Evolutionary conservation across 2,888 invertebrate species (phyloP), one percentile per base, ranked within the genome.

Genomic region (Dione juno): DNA sequence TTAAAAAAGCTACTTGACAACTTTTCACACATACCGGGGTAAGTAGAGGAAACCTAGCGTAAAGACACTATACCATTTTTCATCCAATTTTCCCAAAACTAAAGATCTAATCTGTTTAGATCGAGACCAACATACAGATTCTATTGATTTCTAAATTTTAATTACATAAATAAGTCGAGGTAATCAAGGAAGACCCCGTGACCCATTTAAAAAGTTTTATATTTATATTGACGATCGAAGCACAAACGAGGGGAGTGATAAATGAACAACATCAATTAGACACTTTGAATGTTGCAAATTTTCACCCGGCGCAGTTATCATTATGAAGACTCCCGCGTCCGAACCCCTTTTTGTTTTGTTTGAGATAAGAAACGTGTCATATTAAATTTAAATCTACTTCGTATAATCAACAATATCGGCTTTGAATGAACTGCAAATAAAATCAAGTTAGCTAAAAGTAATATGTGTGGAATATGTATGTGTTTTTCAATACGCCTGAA

Each of bases 121-220:
- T 66, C 67, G 68, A 69, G 72, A 76, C 66, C 45, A 70, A 67
- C 66, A 63, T 76, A 72, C 73, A 53, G 50, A 48, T 35, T 70
- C 35, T 83, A 90, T 91, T 87, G 90, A 90, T 89, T 84, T 79
- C 77, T 75, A 80, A 84, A 84, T 89, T 91, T 91, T 91, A 90
- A 92, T 92, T 91, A 89, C 85, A 86, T 82, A 82, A 87, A 84
- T 82, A 83, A 77, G 77, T 78, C 78, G 82, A 79, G 83, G 88
- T 84, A 89, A 91, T 90, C 88, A 87, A 84, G 82, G 78, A 82
- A 83, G 87, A 89, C 90, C 90, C 86, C 88, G 88, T 93, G 93
- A 93, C 92, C 92, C 81, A 92, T 92, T 92, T 92, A 85, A 92
- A 92, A 92, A 92, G 88, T 92, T 91, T 87, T 84, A 87, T 88